Base-by-base conservation (phyloP, 1,140 invertebrate species). In the Zaprionus nigranus region DNA sequence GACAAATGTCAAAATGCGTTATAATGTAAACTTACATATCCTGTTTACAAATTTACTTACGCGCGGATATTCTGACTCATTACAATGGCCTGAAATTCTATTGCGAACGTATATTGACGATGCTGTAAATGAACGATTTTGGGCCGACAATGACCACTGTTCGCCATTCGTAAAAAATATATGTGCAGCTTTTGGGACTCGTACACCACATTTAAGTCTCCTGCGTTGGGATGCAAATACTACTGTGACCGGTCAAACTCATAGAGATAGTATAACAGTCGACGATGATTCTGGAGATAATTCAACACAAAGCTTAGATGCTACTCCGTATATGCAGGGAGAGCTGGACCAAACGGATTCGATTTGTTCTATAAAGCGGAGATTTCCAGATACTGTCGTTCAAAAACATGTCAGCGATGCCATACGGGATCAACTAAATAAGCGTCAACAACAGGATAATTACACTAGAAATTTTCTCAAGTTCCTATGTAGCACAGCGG, bases 101-200 rank as follows among this genome's bases (percentile, higher is more conserved):
- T 93, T 94, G 6, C 81, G 98, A 95, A 94, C 98, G 0, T 99
- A 98, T 91, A 95, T 99, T 64, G 98, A 99, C 90, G 98, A 99
- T 94, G 97, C 98, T 4, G 92, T 98, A 1, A 97, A 97, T 58
- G 98, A 99, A 83, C 93, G 98, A 59, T 94, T 97, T 62, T 99
- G 98, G 98, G 97, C 99, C 7, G 98, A 99, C 91, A 96, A 96
- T 81, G 95, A 97, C 11, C 96, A 98, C 92, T 99, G 98, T 92
- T 96, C 97, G 91, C 95, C 95, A 34, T 97, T 99, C 93, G 97
- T 98, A 1, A 98, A 99, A 78, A 99, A 99, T 92, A 97, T 99
- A 65, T 90, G 90, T 43, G 97, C 96, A 0, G 97, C 97, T 11
- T 98, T 99, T 92, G 96, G 96, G 58, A 99, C 98, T 0, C 96